phyloP scores from a whole-genome alignment of 2,888 invertebrate genomes.

The Didymodactylos carnosus region DNA sequence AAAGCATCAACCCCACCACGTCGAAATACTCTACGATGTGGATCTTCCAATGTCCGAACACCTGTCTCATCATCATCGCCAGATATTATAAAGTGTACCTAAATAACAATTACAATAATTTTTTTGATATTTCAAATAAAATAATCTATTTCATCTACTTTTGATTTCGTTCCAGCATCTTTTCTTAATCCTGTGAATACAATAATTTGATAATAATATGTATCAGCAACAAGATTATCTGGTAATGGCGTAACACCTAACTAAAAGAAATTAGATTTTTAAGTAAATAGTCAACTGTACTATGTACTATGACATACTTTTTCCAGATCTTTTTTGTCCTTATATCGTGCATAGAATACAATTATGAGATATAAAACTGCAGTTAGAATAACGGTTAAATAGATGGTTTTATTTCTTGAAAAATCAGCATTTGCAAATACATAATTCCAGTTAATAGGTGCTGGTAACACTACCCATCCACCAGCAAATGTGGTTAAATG shows the following conservation, averaged over 20 bases:
- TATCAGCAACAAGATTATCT: slow-evolving; percentile 34
- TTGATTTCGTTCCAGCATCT: slow-evolving; percentile 32
- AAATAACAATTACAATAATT: neutral
- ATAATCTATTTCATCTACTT: slow-evolving; percentile 18
- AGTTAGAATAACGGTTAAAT: slow-evolving; percentile 34
- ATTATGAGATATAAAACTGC: slow-evolving; percentile 28
- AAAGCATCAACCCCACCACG: slow-evolving; percentile 33
- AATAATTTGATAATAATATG: slow-evolving; percentile 36
- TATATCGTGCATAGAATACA: slow-evolving; percentile 33
- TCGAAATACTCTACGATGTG: slow-evolving; percentile 29
- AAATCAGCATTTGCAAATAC: slow-evolving; percentile 36
- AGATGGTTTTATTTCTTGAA: slow-evolving; percentile 36
- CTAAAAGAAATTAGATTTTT: no score
- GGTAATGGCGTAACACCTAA: slow-evolving; percentile 29
- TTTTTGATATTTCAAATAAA: neutral
- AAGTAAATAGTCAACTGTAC: no score
- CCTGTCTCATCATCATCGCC: slow-evolving; percentile 22
- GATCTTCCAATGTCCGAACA: slow-evolving; percentile 29
- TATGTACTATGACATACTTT: no score
- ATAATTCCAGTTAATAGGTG: slow-evolving; percentile 37
- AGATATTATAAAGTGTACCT: slow-evolving; percentile 15
- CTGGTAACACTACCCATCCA: slow-evolving; percentile 36
- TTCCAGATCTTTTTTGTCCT: slow-evolving; percentile 33
- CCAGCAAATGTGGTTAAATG: slow-evolving; percentile 37
- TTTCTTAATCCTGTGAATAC: slow-evolving; percentile 33